Percentiles rank a stretch among this genome's conserved stretches.
phyloP scores from a whole-genome alignment of 1,140 invertebrate species.

The Latrodectus geometricus region DNA sequence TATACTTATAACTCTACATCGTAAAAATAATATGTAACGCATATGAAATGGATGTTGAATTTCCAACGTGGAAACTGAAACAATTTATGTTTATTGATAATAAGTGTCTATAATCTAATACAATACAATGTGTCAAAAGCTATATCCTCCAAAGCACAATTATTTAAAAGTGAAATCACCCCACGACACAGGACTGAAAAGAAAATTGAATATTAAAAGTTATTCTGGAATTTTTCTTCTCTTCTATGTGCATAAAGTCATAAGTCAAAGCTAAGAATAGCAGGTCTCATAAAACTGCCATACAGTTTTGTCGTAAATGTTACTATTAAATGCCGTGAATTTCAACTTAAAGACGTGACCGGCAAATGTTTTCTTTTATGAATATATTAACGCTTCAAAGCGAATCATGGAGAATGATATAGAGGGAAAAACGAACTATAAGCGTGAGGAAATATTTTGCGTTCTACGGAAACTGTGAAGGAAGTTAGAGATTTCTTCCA shows the following conservation, averaged over 20 bases:
- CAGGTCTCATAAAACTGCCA: slow-evolving; percentile 48
- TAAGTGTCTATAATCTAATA: too few relatives aligned
- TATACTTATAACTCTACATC: too few relatives aligned
- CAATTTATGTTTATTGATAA: too few relatives aligned
- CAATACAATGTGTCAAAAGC: background rate
- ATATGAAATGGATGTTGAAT: too few relatives aligned
- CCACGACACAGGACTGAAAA: slow-evolving; percentile 19
- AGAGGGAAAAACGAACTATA: slow-evolving; percentile 42
- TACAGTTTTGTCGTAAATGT: slow-evolving; percentile 39
- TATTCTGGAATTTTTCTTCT: slow-evolving; percentile 34
- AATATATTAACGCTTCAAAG: slow-evolving; percentile 55
- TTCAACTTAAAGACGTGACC: slow-evolving; percentile 49
- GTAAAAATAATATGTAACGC: too few relatives aligned
- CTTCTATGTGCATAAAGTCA: slow-evolving; percentile 32
- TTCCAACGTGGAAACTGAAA: too few relatives aligned
- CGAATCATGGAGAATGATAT: slow-evolving; percentile 8
- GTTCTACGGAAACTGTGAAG: slow-evolving; percentile 33
- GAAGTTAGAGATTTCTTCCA: slow-evolving; percentile 51
- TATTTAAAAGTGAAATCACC: slow-evolving; percentile 31
- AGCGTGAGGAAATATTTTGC: slow-evolving; percentile 55
- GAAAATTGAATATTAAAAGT: slow-evolving; percentile 58
- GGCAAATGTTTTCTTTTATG: slow-evolving; percentile 58
- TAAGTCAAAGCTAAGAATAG: slow-evolving; percentile 59
- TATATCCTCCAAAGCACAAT: slow-evolving; percentile 1
- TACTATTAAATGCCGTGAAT: slow-evolving; percentile 53